Evolutionary conservation across 1,140 invertebrate genomes (phyloP), one percentile per base, ranked within the genome.

Genomic region (Musca vetustissima): DNA sequence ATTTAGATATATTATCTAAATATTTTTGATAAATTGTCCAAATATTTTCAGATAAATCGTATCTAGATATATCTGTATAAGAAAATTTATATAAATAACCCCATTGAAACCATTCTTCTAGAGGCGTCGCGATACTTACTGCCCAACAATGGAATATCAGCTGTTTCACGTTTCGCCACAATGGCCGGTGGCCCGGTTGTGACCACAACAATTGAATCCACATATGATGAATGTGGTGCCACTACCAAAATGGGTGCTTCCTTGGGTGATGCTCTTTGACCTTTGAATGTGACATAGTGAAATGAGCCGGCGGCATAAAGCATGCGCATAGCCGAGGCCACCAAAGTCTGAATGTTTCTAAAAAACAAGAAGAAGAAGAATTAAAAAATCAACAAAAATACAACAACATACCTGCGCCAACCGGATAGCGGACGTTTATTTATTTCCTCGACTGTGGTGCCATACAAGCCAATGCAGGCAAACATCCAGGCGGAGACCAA

Each of bases 171-270:
- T 80, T 95, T 96, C 67, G 93, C 93, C 71, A 97, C 94, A 79
- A 96, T 91, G 76, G 92, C 93, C 4, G 94, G 93, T 22, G 91
- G 91, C 25, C 90, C 90, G 69, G 95, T 87, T 4, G 49, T 19
- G 21, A 52, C 49, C 69, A 94, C 90, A 70, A 91, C 88, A 70
- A 97, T 88, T 66, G 93, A 91, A 84, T 97, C 95, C 84, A 94
- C 92, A 87, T 93, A 96, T 67, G 91, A 91, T 21, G 95, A 97
- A 83, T 97, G 95, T 8, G 95, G 94, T 19, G 93, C 93, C 57
- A 94, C 87, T n/a, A 90, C 91, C 67, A 97, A 83, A 70, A 98
- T 90, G 2, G 94, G 93, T 1, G 94, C 94, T 71, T 94, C 90
- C 71, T 88, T 86, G 15, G 86, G 72, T 1, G 85, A 79, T 17